These are phyloP conservation scores for Zosterops japonicus DNA, from an alignment of 2,113 vertebrate genomes.

Conservation along the genomic window DNA sequence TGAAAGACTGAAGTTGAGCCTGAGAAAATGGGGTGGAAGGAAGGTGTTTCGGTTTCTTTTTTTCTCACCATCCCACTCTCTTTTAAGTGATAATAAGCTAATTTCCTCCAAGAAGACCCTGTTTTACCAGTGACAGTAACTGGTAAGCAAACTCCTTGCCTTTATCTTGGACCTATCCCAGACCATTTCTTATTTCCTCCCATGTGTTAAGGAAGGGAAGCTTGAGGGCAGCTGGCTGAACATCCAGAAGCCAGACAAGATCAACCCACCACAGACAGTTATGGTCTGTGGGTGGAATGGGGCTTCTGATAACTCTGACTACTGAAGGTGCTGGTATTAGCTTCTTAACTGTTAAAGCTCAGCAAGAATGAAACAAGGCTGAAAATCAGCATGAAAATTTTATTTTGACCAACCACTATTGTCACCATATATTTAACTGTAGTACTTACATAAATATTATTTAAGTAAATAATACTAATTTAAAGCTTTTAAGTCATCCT, in stretches of 20 bases:
- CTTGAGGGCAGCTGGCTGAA: neutral
- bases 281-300: too few relatives aligned
- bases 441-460: neutral
- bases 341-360: neutral
- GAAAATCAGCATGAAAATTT: neutral
- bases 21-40: neutral
- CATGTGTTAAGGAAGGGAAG: neutral
- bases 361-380: neutral
- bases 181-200: neutral
- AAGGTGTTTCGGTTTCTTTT: neutral
- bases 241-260: neutral
- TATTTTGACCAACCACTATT: neutral
- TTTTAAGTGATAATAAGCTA: neutral
- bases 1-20: neutral
- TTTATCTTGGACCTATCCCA: rapidly evolving
- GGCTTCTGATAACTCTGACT: neutral
- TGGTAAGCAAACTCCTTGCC: neutral
- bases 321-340: neutral
- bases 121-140: neutral
- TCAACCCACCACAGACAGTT: neutral
- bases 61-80: neutral
- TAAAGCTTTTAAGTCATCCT: neutral
- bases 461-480: neutral
- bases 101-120: neutral
- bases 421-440: neutral